These are phyloP conservation scores for Bombus soroeensis DNA, from an alignment of 1,140 invertebrate genomes.

Conservation along the genomic window DNA sequence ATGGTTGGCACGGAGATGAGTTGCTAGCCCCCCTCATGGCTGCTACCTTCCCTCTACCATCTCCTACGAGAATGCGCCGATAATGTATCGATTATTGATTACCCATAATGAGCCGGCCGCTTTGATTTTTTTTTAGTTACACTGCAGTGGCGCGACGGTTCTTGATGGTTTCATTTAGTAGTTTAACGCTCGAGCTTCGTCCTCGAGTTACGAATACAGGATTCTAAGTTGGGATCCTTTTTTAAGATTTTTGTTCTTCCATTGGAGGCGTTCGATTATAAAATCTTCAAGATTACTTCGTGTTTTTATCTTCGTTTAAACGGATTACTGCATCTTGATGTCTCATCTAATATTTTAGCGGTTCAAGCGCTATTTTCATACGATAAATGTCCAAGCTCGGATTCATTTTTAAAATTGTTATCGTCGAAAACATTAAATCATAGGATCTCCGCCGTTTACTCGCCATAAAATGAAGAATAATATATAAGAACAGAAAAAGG, in stretches of 20 bases:
- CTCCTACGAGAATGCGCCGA: slow-evolving; percentile 50
- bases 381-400: not conserved
- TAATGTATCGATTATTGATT: slow-evolving; percentile 80
- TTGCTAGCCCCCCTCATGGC: slow-evolving; percentile 51
- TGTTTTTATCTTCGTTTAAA: not conserved
- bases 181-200: not conserved
- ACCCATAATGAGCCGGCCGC: slow-evolving; percentile 75
- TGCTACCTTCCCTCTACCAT: slow-evolving; percentile 29
- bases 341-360: not conserved
- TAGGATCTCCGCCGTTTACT: not conserved
- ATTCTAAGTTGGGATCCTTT: not conserved
- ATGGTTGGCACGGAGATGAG: slow-evolving; percentile 73
- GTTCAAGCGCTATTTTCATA: not conserved
- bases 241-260: not conserved
- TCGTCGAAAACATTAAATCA: not conserved
- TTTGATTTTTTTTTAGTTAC: slow-evolving; percentile 49
- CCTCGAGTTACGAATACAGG: not conserved
- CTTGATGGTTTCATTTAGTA: not conserved
- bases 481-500: not conserved
- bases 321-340: not conserved
- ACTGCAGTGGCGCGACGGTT: not conserved
- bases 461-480: not conserved
- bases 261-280: not conserved
- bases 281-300: not conserved
- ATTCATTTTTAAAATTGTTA: not conserved